Conservation (phyloP, 2,888 invertebrate species). For the Cerastis leucographa region DNA sequence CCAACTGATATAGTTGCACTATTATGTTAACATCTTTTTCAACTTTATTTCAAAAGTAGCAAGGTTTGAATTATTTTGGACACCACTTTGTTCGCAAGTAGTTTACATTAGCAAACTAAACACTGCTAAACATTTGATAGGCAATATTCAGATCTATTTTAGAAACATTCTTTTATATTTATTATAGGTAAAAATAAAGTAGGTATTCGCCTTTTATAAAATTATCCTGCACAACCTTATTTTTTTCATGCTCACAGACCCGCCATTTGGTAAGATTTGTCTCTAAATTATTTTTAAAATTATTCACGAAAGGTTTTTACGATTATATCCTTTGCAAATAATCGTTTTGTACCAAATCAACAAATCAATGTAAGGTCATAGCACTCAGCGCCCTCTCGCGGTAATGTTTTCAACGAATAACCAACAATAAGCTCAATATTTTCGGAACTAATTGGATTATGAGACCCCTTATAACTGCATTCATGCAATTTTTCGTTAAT, state of each 20-base stretch:
- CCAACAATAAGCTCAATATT: not conserved
- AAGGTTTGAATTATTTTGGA: not conserved
- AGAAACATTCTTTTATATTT: not conserved
- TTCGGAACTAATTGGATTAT: not conserved
- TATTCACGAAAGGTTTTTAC: not conserved
- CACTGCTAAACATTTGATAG: not conserved
- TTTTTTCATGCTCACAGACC: conserved; percentile 32
- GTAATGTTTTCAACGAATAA: not conserved
- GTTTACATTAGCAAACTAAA: not conserved
- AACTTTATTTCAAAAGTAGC: not conserved
- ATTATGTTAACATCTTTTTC: not conserved
- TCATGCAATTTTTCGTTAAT: not conserved
- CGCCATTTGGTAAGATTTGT: conserved; percentile 19
- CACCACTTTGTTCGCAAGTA: not conserved
- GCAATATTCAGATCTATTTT: not conserved
- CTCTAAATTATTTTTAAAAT: not conserved
- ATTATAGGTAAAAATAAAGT: not conserved
- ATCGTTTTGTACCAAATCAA: not conserved
- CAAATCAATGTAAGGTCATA: not conserved
- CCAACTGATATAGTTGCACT: not conserved
- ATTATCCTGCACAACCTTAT: not conserved
- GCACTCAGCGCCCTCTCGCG: not conserved
- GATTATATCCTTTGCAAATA: not conserved
- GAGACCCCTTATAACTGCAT: not conserved
- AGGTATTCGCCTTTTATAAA: not conserved